Evolutionary conservation across 1,140 invertebrate genomes (phyloP), one percentile per base, ranked within the genome.

Genomic region (Steinernema feltiae): DNA sequence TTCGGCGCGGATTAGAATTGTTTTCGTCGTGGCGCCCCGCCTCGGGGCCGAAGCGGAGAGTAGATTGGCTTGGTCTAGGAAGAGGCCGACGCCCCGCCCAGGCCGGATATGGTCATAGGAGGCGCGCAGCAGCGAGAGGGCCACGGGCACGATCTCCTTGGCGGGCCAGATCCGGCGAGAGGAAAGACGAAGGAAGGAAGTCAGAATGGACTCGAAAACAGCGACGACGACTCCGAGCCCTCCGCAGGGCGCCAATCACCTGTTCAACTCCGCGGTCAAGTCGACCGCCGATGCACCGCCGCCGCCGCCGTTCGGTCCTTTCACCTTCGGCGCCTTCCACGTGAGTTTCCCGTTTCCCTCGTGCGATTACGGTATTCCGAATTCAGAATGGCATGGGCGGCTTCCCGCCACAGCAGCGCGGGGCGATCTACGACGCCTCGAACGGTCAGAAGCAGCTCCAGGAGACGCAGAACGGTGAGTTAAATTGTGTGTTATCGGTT

Each of bases 121-220:
- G 53, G 53, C 53, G 53, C 53, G 53, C 53, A 21, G 24, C 12
- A n/a, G 53, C 35, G 35, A 41, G 35, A 41, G 53, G 53, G 53
- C 53, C 53, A 21, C 53, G 53, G 53, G 53, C 53, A 63, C 53
- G 53, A 41, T 41, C 53, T 63, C 53, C 53, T 63, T 27, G 53
- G 53, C 53, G 53, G 53, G 53, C 53, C 53, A 63, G 53, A 63
- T 63, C 53, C 53, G 53, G 53, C 53, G 53, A 63, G 53, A 63
- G 53, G 53, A 63, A n/a, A 63, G 53, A 63, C 53, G 53, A 63
- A 63, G 53, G 53, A 63, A 63, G 53, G 53, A 63, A 63, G 53
- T 63, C 53, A 27, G 15, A 27, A 63, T 63, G 53, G 53, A 63
- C 53, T 63, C 53, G 53, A 63, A 63, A 63, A 63, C 53, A 63